Conservation (phyloP, 2,113 vertebrate species). For the Leptobrachium leishanense region DNA sequence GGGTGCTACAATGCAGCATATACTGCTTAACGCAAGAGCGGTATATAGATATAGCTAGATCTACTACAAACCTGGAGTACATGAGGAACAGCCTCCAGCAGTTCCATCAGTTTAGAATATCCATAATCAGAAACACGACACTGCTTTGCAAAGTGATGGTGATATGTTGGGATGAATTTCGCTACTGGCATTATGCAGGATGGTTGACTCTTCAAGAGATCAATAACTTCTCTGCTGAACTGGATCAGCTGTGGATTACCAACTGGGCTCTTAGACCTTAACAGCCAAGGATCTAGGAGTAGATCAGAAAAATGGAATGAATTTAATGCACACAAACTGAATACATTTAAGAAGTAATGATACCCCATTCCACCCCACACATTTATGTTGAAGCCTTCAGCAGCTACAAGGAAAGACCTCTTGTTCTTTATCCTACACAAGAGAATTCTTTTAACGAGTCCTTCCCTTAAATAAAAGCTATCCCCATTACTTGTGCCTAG, state of each 20-base stretch:
- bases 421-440: too few species aligned
- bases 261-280: constrained; percentile 91
- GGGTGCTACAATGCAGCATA: too few species aligned
- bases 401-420: too few species aligned
- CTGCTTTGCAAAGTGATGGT: constrained; percentile 97
- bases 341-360: too few species aligned
- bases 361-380: too few species aligned
- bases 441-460: too few species aligned
- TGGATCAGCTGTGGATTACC: constrained; percentile 96
- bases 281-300: constrained; percentile 84
- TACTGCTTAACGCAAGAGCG: too few species aligned
- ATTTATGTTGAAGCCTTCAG: too few species aligned
- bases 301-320: constrained; percentile 6
- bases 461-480: too few species aligned
- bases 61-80: constrained; percentile 82
- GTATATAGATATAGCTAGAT: too few species aligned
- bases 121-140: constrained; percentile 96
- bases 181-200: constrained; percentile 84
- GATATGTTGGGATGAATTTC: constrained; percentile 94
- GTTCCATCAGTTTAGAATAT: constrained; percentile 89
- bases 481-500: too few species aligned
- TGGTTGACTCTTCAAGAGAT: constrained; percentile 87
- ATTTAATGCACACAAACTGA: too few species aligned
- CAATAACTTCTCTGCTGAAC: constrained; percentile 93
- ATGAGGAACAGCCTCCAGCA: constrained; percentile 93